Conservation (phyloP, 1,140 invertebrate species). For the Centruroides sculpturatus region DNA sequence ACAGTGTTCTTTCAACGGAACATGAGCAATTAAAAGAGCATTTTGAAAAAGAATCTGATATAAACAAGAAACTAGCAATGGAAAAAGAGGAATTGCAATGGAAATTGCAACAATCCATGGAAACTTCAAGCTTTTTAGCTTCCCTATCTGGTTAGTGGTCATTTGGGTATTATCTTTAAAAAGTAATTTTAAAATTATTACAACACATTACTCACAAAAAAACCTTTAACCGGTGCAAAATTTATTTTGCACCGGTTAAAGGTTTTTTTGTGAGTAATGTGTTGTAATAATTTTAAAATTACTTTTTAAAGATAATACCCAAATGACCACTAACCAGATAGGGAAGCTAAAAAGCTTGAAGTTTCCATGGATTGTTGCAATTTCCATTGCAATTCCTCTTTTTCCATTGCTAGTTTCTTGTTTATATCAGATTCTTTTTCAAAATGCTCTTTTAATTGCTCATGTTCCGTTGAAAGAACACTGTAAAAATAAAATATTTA, state of each 20-base stretch:
- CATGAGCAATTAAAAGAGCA: slow-evolving; percentile 53
- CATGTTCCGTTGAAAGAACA: slow-evolving; percentile 40
- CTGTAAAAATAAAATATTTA: neutral
- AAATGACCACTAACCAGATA: no score
- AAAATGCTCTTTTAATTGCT: slow-evolving; percentile 49
- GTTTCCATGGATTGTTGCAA: slow-evolving; percentile 33
- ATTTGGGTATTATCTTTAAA: no score
- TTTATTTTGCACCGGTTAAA: no score
- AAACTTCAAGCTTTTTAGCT: neutral
- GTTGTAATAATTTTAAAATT: no score
- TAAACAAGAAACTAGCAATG: slow-evolving; percentile 55
- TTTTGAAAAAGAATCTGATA: slow-evolving; percentile 51
- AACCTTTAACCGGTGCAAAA: no score
- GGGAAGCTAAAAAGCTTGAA: neutral
- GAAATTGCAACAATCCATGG: slow-evolving; percentile 41
- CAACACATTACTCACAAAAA: no score
- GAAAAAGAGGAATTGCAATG: slow-evolving; percentile 76
- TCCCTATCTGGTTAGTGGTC: no score
- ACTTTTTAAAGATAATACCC: no score
- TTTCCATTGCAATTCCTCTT: slow-evolving; percentile 74
- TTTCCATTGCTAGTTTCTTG: slow-evolving; percentile 55
- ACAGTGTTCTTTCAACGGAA: slow-evolving; percentile 32
- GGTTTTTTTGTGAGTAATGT: no score
- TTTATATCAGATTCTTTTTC: slow-evolving; percentile 58
- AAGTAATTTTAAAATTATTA: no score